phyloP scores from a whole-genome alignment of 1,140 invertebrate species.

The Tetragnatha versicolor region DNA sequence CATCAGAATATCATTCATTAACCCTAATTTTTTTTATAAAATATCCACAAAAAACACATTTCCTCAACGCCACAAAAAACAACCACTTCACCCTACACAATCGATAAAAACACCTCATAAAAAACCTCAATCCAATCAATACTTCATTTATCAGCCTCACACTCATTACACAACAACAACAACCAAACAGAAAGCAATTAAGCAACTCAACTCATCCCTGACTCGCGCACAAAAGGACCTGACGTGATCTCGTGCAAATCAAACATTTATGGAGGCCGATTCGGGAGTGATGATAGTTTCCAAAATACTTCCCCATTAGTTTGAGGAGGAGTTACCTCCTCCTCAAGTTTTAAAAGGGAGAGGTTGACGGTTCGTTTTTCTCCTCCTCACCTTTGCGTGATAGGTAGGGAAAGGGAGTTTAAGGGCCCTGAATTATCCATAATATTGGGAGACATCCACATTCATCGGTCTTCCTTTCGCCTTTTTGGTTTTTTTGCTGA shows the following conservation, averaged over 20 bases:
- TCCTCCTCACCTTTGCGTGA: background rate
- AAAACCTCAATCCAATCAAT: no score
- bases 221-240: slow-evolving; percentile 25
- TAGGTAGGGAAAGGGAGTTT: background rate
- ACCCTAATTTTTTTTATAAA: no score
- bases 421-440: slow-evolving; percentile 13
- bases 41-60: no score
- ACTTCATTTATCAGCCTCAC: no score
- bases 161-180: no score
- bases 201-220: no score
- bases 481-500: background rate
- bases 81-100: no score
- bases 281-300: slow-evolving; percentile 25
- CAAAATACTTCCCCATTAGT: slow-evolving; percentile 35
- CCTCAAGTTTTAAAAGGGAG: background rate
- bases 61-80: no score
- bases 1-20: no score
- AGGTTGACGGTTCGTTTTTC: background rate
- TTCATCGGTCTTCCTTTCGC: background rate
- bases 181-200: no score
- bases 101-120: no score
- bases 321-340: background rate
- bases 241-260: slow-evolving; percentile 22
- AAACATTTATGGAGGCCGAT: slow-evolving; percentile 39
- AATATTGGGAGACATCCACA: background rate